Evolutionary conservation across 2,113 vertebrate genomes (phyloP), one percentile per base, ranked within the genome.

Genomic region (Condylura cristata): DNA sequence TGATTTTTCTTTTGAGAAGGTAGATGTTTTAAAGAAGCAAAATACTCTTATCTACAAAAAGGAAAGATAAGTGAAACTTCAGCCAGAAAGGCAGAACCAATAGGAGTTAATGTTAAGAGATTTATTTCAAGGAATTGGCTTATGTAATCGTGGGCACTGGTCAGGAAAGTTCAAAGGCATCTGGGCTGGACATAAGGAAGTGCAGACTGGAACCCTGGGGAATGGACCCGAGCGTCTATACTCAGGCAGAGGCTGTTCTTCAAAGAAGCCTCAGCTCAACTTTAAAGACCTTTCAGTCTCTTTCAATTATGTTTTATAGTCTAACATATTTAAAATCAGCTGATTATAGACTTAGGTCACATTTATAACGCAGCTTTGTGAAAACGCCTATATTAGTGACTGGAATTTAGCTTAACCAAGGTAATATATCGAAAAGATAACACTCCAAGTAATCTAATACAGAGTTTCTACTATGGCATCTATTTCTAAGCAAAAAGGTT

Each of bases 401-500:
- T 71, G 75, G 24, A 5, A 86, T 65, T 84, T 53, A 68, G 4
- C 20, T 37, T 71, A 71, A 22, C 20, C 53, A 83, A 65, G 1
- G 16, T 83, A 46, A 63, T 32, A 48, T 32, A 60, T 32, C 28
- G 30, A 56, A 90, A 78, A 90, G 56, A 22, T 46, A 71, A 37
- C 6, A 96, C 20, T 51, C 2, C 39, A 14, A 39, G 24, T 90
- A 71, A 92, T 75, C 58, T 32, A 87, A 83, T 71, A 41, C 6
- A 71, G 16, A 58, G 65, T 90, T 83, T 18, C 37, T 48, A 8
- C 20, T 39, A 63, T 56, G 66, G 32, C n/a, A 76, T 93, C 58
- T 87, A 72, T 83, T 68, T 78, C 56, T 93, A 96, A 82, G 30
- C 39, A 39, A 66, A 22, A 75, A 65, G 56, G 60, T 70, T 34